Evolutionary conservation across 2,797 vertebrate genomes (phyloP), one percentile per base, ranked within the genome.

Genomic region (Anas georgica): DNA sequence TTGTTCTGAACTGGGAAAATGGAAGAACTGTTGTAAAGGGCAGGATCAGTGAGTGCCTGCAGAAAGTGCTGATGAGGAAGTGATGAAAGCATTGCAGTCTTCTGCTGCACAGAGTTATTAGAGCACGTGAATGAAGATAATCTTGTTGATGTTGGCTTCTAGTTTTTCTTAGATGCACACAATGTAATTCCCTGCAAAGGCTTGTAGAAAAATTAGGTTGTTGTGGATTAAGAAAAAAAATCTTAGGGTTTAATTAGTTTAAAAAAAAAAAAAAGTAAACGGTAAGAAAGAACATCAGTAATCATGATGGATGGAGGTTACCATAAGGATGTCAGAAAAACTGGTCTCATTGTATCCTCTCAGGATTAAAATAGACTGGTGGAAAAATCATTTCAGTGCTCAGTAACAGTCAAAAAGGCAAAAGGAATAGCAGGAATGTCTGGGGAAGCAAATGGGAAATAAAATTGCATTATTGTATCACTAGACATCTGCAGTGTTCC

Each of bases 371-470:
- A 62, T 7, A 58, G 41, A 56, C 72, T 39, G 92, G 66, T 90
- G 46, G 55, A 69, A 83, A 86, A 58, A 75, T 78, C 45, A 72
- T 81, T 10, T 86, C 21, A 5, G 52, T 76, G 26, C n/a, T 86
- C 66, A 83, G 39, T 93, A 73, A 25, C 69, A 81, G 62, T 94
- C 55, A 73, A 81, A 96, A 91, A 72, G 82, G 41, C 45, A 94
- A 83, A 89, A 72, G 21, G 28, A 83, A 81, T 50, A 68, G 14
- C 41, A 67, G 23, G 41, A 83, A 50, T 88, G 70, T 54, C 54
- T 31, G 28, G 29, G 3, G 7, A 83, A 72, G 58, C 45, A 93
- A 83, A 78, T 88, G 58, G 75, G 37, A 74, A 46, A 46, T 83
- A 62, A 83, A 93, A 72, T 46, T 55, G 21, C 23, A 28, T 94